These are phyloP conservation scores for Melanotus villosus DNA, from an alignment of 2,888 invertebrate genomes.

Conservation along the genomic window DNA sequence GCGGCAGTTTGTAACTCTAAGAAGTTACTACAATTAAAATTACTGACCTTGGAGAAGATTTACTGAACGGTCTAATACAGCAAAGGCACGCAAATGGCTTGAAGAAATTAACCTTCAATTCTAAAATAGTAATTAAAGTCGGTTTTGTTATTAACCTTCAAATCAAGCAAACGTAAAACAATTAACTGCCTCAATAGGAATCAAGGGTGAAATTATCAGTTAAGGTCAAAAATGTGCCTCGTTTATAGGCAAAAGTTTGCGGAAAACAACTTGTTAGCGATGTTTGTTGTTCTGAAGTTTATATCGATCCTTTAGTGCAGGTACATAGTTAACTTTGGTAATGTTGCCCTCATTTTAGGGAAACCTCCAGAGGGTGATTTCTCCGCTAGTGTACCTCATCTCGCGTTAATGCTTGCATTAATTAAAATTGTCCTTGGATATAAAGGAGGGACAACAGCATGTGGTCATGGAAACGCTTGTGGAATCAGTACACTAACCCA, in stretches of 20 bases:
- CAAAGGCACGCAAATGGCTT: not conserved
- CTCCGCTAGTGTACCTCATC: constrained; percentile 3
- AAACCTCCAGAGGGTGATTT: constrained; percentile 9
- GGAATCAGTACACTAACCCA: constrained; percentile 45
- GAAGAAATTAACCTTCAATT: not conserved
- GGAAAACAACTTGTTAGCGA: no score
- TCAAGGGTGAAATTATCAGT: no score
- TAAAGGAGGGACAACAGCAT: constrained; percentile 34
- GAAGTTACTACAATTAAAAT: not conserved
- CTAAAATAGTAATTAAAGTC: not conserved
- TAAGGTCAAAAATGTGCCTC: no score
- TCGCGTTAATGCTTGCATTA: constrained; percentile 22
- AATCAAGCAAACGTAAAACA: no score
- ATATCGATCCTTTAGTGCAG: constrained; percentile 1
- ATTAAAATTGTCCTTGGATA: constrained; percentile 33
- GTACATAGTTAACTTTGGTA: constrained; percentile 6
- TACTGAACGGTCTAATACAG: not conserved
- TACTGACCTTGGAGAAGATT: not conserved
- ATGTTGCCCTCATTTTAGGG: constrained; percentile 12
- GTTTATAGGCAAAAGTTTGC: no score
- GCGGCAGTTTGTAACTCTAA: not conserved
- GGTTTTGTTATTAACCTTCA: not conserved
- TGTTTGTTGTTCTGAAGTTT: not conserved
- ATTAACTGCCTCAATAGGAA: no score
- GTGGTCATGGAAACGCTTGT: constrained; percentile 45